These are phyloP conservation scores for Ophion ventricosus DNA, from an alignment of 2,888 invertebrate genomes.

Conservation along the genomic window DNA sequence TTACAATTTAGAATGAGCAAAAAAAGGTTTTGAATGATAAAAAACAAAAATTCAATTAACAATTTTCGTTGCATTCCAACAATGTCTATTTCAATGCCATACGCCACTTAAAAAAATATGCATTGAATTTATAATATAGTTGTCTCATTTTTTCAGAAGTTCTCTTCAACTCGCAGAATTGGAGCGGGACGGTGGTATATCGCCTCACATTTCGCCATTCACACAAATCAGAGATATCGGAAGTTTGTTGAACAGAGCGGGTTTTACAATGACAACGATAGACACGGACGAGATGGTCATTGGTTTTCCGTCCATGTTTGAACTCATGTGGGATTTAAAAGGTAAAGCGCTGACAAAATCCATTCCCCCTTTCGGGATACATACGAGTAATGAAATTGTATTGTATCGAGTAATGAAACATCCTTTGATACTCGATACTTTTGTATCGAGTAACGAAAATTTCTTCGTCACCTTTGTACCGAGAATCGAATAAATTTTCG, in stretches of 20 bases:
- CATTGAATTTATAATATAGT: background rate
- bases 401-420: too few species aligned
- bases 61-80: background rate
- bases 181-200: slow-evolving; percentile 95
- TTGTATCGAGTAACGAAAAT: too few species aligned
- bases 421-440: too few species aligned
- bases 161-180: slow-evolving; percentile 96
- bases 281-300: slow-evolving; percentile 96
- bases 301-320: slow-evolving; percentile 96
- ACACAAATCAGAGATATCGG: slow-evolving; percentile 94
- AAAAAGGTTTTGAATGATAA: too few species aligned
- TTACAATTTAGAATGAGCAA: too few species aligned
- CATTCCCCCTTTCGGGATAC: too few species aligned
- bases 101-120: background rate
- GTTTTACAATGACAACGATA: slow-evolving; percentile 96
- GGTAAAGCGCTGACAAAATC: slow-evolving; percentile 82
- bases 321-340: slow-evolving; percentile 96
- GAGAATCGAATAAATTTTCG: too few species aligned
- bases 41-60: background rate
- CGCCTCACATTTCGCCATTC: slow-evolving; percentile 96
- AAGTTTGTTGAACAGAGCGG: slow-evolving; percentile 91
- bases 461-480: too few species aligned
- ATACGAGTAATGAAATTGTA: too few species aligned
- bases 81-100: background rate
- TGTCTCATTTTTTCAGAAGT: slow-evolving; percentile 84